Evolutionary conservation across 2,797 vertebrate genomes (phyloP), one percentile per base, ranked within the genome.

Genomic region (Hydrolagus colliei): DNA sequence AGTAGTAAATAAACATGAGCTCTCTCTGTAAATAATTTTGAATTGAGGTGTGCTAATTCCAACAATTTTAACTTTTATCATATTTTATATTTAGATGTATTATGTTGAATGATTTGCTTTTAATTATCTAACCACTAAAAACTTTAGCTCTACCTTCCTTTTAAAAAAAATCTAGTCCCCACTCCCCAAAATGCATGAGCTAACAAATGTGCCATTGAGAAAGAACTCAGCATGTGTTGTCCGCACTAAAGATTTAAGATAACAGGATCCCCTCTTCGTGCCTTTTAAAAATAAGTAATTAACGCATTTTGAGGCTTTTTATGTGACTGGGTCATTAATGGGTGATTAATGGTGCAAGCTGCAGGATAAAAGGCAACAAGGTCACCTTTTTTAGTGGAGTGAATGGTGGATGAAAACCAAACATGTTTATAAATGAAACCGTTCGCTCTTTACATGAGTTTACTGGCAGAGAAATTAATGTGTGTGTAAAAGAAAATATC

Each of bases 241-340:
- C 79, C 6, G 79, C 65, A 71, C 13, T 11, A 35, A 84, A 71
- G 79, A 84, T 84, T 84, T 84, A 71, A 84, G 65, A 52, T 71
- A 84, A 71, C 65, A 52, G 63, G 71, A 84, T 84, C 11, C 27
- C 18, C 35, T 84, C 63, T 82, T 41, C 65, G 18, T 84, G 18
- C 79, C 32, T 84, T 71, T 84, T 84, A 84, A 84, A 65, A 68
- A 82, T 68, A 82, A 41, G 79, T 71, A 84, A 84, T 84, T 84
- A 84, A 84, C 71, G 68, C 1, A 84, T 52, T 84, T 84, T 84
- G 79, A 20, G 79, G 32, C 18, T 84, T 71, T 84, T 84, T 71
- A 71, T 84, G 32, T 82, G 63, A 18, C 78, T 67, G 41, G 27
- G 78, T 82, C 65, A 52, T 84, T 84, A 71, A 71, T 71, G 65